phyloP scores from a whole-genome alignment of 2,888 invertebrate genomes.

The Sphinx pinastri region DNA sequence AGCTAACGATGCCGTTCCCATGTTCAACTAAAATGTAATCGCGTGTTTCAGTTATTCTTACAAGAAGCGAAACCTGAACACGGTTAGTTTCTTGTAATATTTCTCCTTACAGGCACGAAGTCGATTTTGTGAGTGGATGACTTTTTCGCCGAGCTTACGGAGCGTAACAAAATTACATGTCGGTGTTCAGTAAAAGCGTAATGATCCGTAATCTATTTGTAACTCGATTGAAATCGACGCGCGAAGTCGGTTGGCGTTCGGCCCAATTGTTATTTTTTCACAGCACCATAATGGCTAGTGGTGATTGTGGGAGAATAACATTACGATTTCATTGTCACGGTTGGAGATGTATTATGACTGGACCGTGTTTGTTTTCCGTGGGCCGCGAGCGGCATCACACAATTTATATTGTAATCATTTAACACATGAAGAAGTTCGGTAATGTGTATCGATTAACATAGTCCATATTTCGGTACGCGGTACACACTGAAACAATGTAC shows the following conservation, averaged over 20 bases:
- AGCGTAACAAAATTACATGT: no score
- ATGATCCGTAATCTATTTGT: conserved; percentile 56
- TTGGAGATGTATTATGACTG: conserved; percentile 38
- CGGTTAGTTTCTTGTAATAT: no score
- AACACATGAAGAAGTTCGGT: no score
- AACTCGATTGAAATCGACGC: conserved; percentile 48
- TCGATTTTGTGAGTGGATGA: background rate
- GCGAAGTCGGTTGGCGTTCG: conserved; percentile 55
- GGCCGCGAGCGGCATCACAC: conserved; percentile 28
- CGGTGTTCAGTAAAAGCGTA: conserved; percentile 47
- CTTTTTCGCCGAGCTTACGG: background rate
- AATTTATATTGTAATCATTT: background rate
- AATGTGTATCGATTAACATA: no score
- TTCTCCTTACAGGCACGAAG: background rate
- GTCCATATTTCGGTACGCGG: no score
- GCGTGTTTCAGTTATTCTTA: no score
- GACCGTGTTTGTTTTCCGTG: conserved; percentile 33
- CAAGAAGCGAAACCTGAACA: no score
- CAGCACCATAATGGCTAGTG: conserved; percentile 43
- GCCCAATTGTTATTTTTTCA: conserved; percentile 59
- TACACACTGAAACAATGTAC: no score
- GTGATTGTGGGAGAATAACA: conserved; percentile 46
- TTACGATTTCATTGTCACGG: conserved; percentile 42
- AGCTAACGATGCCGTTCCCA: background rate
- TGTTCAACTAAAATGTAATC: background rate